These are phyloP conservation scores for Prunella fulvescens DNA, from an alignment of 2,113 vertebrate genomes.

Conservation along the genomic window DNA sequence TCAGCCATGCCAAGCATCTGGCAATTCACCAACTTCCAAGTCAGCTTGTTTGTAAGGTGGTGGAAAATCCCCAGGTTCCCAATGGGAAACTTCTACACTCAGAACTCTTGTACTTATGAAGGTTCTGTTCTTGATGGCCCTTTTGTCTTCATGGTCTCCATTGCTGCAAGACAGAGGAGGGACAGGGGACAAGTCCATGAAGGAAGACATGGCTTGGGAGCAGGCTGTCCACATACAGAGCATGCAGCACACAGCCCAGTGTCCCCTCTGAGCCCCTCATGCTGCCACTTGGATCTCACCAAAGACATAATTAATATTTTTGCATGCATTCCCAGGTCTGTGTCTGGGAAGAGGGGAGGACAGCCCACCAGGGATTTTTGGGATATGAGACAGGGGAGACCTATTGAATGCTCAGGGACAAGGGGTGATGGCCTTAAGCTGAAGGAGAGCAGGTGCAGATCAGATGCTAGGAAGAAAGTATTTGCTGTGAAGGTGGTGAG, in stretches of 20 bases:
- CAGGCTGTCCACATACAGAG: not conserved
- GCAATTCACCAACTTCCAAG: not conserved
- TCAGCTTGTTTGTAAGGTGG: not conserved
- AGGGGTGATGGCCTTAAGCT: not conserved
- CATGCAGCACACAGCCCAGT: not conserved
- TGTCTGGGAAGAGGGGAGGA: not conserved
- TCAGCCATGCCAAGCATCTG: fast-evolving
- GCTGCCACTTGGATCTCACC: not conserved
- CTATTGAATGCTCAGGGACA: not conserved
- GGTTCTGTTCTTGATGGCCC: not conserved
- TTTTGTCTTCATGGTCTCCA: not conserved
- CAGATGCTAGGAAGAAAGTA: not conserved
- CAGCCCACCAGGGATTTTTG: fast-evolving
- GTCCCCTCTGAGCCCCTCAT: not conserved
- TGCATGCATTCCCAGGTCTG: not conserved
- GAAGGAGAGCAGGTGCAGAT: not conserved
- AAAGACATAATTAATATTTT: not conserved
- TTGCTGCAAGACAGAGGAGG: not conserved
- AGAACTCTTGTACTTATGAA: not conserved
- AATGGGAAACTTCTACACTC: not conserved
- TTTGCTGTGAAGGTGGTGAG: not conserved
- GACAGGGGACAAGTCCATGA: not conserved
- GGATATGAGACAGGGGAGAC: not conserved
- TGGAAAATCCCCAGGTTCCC: not conserved
- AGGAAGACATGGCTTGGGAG: not conserved